Percentiles rank a stretch among this genome's conserved stretches.
These are phyloP conservation scores for Pomacea maculata DNA, from an alignment of 1,140 invertebrate species.

Conservation along the genomic window DNA sequence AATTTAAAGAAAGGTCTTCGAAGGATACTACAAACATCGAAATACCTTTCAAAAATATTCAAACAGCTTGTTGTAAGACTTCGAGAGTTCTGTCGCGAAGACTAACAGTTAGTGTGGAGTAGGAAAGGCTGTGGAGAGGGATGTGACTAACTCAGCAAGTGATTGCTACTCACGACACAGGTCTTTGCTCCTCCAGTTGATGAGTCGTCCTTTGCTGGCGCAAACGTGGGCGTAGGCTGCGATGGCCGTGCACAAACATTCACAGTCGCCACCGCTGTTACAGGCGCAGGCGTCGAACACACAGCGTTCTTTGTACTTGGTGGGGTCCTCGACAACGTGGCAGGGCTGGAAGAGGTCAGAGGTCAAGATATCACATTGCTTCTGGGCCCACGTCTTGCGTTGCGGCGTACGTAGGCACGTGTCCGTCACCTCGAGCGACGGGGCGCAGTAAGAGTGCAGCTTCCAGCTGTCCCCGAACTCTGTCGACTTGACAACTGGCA, in stretches of 20 bases:
- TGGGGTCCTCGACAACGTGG: conserved; percentile 67
- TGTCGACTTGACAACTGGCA: conserved; percentile 75
- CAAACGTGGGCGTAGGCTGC: conserved; percentile 89
- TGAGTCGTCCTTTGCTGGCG: conserved; percentile 70
- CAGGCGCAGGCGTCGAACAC: conserved; percentile 76
- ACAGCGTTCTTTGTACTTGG: conserved; percentile 43
- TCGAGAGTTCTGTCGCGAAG: no score
- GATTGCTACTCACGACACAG: conserved; percentile 50
- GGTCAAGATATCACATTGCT: conserved; percentile 80
- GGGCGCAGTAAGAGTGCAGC: conserved; percentile 77
- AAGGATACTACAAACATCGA: no score
- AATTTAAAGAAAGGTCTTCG: no score
- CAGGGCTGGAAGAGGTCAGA: conserved; percentile 78
- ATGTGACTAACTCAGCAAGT: no score
- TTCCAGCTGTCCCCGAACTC: conserved; percentile 91
- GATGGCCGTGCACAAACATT: conserved; percentile 88
- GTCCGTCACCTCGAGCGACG: conserved; percentile 63
- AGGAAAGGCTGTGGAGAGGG: no score
- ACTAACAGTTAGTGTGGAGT: no score
- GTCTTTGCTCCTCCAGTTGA: conserved; percentile 84
- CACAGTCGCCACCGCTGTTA: conserved; percentile 88
- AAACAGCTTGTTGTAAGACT: no score
- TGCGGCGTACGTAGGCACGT: conserved; percentile 78
- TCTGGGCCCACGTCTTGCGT: conserved; percentile 79
- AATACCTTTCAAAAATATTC: no score